Evolutionary conservation across 1,140 invertebrate genomes (phyloP), one percentile per base, ranked within the genome.

Genomic region (Megathymus violae): DNA sequence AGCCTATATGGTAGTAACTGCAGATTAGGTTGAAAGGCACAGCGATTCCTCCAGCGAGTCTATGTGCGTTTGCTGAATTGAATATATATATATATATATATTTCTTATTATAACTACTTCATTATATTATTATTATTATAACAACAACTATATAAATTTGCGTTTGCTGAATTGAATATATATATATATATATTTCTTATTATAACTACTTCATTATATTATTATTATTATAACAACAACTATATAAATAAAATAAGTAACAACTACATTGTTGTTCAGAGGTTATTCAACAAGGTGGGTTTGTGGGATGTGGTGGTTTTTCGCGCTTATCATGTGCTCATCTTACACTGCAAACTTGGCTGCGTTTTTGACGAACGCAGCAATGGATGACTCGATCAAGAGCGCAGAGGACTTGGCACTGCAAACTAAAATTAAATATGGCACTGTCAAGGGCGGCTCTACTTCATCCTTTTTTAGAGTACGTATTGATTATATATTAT

Each of bases 301-400:
- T 0, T 94, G 95, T 5, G 95, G 95, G 0, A 97, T 97, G 84
- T 99, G 98, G 97, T 98, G 97, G 97, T 97, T 98, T 73, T 99
- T 98, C 75, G 96, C 96, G 0, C 92, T 99, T 0, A 98, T 99
- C 64, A 97, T 99, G 93, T 97, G 97, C 16, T 97, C 97, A 0
- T 98, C 97, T 0, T 99, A 99, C 76, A 99, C 98, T 0, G 98
- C 98, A 4, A 99, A 99, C 85, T 91, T 99, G 51, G 97, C 98
- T 13, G 98, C 98, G 7, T 99, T 98, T 82, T 88, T 99, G 0
- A 98, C 98, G 0, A 95, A 95, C 40, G 96, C 96, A 17, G 94
- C 96, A 43, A 95, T 98, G 94, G 95, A 97, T 13, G 94, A 94
- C 17, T 95, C 96, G 0, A 98, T 99, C 4, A 94, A 95, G 68